phyloP scores from a whole-genome alignment of 2,888 invertebrate genomes.

The Onchidella celtica region DNA sequence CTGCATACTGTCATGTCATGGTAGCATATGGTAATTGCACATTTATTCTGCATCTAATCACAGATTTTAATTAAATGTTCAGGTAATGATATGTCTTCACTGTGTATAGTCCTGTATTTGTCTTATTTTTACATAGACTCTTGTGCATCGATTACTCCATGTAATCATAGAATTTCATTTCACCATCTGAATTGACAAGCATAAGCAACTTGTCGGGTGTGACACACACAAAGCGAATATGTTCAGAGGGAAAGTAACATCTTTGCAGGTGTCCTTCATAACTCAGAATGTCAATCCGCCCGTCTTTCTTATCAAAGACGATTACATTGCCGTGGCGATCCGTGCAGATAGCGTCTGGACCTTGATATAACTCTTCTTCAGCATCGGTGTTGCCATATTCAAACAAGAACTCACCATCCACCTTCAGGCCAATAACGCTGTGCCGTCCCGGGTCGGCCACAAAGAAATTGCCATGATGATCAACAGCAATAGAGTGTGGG shows the following conservation, averaged over 20 bases:
- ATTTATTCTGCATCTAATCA: too few species aligned
- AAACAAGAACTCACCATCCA: conserved; percentile 66
- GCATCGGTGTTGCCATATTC: conserved; percentile 70
- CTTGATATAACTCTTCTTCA: conserved; percentile 69
- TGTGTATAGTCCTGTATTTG: too few species aligned
- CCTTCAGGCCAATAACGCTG: conserved; percentile 64
- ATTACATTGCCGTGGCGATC: conserved; percentile 66
- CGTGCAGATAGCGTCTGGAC: conserved; percentile 69
- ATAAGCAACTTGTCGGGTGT: conserved; percentile 67
- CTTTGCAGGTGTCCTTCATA: conserved; percentile 67
- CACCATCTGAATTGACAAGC: conserved; percentile 66
- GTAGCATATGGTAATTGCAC: too few species aligned
- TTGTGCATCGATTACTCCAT: conserved; percentile 50
- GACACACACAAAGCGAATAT: conserved; percentile 65
- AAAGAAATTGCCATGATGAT: conserved; percentile 62
- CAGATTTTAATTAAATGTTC: too few species aligned
- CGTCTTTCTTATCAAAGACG: conserved; percentile 70
- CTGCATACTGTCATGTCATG: too few species aligned
- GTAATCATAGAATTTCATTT: conserved; percentile 69
- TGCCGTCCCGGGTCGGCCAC: conserved; percentile 70
- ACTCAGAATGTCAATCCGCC: conserved; percentile 67
- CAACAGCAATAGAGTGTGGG: conserved; percentile 65
- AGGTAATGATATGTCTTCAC: too few species aligned
- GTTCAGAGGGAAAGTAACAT: conserved; percentile 65
- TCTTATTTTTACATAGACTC: too few species aligned